Base-by-base conservation (phyloP, 2,888 invertebrate genomes). In the Papilio gigon region DNA sequence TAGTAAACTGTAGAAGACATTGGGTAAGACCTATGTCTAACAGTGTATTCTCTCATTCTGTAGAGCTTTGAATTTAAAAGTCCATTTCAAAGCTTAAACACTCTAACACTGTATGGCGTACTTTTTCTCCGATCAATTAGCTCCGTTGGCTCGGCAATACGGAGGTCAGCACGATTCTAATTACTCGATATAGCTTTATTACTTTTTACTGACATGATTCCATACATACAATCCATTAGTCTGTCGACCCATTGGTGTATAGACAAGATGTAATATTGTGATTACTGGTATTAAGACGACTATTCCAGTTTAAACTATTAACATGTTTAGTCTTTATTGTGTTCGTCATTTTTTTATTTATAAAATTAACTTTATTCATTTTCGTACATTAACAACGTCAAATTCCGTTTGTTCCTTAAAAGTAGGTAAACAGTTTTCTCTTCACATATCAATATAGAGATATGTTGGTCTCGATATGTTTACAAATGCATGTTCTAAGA, bases 91-190 rank as follows among this genome's bases (percentile, higher is more conserved):
- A 47, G 20, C 53, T 53, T 22, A 37, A 40, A 8, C 8, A 27
- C 27, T 53, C 14, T 37, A 64, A 61, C 27, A 67, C 67, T 50
- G 40, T 53, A 61, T 61, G 61, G 30, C 60, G 68, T 58, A 67
- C 66, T 62, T 72, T 71, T 70, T 66, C 70, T 70, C 60, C 70
- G 60, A 66, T 71, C 70, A 71, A 71, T 71, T 71, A 71, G 40
- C 59, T 68, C 30, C 22, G 53, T 58, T 69, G 67, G 40, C 58
- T 17, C 67, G 59, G 20, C 60, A 40, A 67, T 44, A 67, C 64
- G 62, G 70, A 65, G 62, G 58, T 63, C 71, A 71, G 73, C 75
- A 75, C 75, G 76, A 74, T 77, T 74, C 70, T 71, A 66, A 73
- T 73, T 73, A 71, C 71, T 69, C 30, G 67, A 61, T 72, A 50